Conservation (phyloP, 2,113 vertebrate species). For the Rallus limicola region DNA sequence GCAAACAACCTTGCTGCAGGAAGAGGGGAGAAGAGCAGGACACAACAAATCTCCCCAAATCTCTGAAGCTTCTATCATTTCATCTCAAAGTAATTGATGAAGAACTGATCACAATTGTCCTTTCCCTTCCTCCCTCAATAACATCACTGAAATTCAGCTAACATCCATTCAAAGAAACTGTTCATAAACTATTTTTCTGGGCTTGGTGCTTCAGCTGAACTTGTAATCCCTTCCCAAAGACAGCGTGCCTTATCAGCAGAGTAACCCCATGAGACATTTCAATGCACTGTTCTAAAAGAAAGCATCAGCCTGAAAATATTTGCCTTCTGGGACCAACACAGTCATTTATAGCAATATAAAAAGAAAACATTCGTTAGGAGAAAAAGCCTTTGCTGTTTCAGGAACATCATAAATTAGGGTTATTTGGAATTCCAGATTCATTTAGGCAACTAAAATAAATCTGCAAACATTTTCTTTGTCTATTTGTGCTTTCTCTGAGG, state of each 20-base stretch:
- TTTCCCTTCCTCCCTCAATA: neutral
- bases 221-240: neutral
- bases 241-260: neutral
- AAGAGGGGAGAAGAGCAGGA: neutral
- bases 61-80: neutral
- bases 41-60: neutral
- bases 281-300: neutral
- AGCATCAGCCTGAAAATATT: neutral
- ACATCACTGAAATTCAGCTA: neutral
- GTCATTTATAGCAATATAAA: neutral
- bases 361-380: constrained; percentile 48
- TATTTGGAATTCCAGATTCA: neutral
- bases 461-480: neutral
- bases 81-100: neutral
- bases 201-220: neutral
- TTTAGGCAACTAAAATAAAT: neutral
- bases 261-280: neutral
- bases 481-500: constrained; percentile 14
- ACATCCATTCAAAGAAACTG: neutral
- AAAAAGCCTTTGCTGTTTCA: constrained; percentile 8
- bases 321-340: constrained; percentile 11
- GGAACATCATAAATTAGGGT: neutral
- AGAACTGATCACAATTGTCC: neutral
- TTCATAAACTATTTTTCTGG: neutral
- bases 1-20: neutral